phyloP scores from a whole-genome alignment of 2,888 invertebrate genomes.

The Dusona sp. region DNA sequence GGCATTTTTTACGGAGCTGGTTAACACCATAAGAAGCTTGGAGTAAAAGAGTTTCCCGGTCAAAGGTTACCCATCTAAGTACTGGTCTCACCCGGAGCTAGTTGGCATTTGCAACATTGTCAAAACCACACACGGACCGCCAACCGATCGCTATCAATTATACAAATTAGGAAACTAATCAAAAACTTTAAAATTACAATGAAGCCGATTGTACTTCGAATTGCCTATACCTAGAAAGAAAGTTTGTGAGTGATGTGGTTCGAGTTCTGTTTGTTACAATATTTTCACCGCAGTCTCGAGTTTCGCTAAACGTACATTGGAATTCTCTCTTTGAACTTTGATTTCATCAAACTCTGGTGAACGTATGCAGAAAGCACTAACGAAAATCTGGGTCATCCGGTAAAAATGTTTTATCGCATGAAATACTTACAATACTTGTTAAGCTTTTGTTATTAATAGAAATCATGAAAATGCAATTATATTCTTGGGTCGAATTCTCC shows the following conservation, averaged over 20 bases:
- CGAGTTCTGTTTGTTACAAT: slow-evolving; percentile 39
- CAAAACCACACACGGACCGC: not conserved
- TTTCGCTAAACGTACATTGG: not conserved
- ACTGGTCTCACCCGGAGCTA: not conserved
- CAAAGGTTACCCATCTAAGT: not conserved
- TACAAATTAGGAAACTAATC: not conserved
- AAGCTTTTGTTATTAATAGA: not conserved
- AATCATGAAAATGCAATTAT: not conserved
- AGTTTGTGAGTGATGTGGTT: slow-evolving; percentile 51
- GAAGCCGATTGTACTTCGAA: not conserved
- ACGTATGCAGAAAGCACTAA: not conserved
- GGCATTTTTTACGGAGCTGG: too few species aligned
- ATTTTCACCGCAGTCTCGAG: slow-evolving; percentile 37
- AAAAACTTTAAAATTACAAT: not conserved
- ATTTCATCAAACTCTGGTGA: slow-evolving; percentile 16
- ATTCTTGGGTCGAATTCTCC: not conserved
- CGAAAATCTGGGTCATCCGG: slow-evolving; percentile 3
- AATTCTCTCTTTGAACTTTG: slow-evolving; percentile 26
- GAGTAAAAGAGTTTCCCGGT: not conserved
- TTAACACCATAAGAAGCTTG: too few species aligned
- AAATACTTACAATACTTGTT: not conserved
- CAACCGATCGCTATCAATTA: not conserved
- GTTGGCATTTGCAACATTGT: not conserved
- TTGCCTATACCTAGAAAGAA: slow-evolving; percentile 9
- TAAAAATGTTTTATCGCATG: not conserved